A percentile compares a stretch with the other conserved stretches of the same genome.
Evolutionary conservation across 2,888 invertebrate genomes (phyloP).

Genomic region (Drosophila greeni): DNA sequence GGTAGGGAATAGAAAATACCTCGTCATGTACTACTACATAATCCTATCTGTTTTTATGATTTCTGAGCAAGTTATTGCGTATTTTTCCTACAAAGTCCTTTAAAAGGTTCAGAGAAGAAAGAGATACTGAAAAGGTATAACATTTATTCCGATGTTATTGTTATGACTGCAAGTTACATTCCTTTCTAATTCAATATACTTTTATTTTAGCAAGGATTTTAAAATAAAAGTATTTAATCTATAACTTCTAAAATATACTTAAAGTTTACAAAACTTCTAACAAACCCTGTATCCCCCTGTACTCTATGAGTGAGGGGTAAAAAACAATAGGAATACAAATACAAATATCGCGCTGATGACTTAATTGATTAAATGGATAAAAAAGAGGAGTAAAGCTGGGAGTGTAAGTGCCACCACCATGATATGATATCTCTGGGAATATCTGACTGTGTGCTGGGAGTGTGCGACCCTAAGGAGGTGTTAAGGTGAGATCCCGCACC

Average conservation of each 20-base stretch:
- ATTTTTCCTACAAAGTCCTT: too few species aligned
- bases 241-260: not conserved
- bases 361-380: slow-evolving; percentile 77
- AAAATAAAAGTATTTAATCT: not conserved
- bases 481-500: slow-evolving; percentile 41
- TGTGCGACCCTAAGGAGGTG: slow-evolving; percentile 42
- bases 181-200: too few species aligned
- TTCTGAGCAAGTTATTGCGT: too few species aligned
- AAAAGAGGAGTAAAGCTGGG: slow-evolving; percentile 51
- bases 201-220: not conserved
- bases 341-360: slow-evolving; percentile 67
- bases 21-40: too few species aligned
- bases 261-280: not conserved
- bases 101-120: too few species aligned
- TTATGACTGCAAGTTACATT: too few species aligned
- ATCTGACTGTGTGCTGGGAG: slow-evolving; percentile 12
- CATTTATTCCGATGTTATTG: too few species aligned
- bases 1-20: not conserved
- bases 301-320: too few species aligned
- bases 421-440: slow-evolving; percentile 42
- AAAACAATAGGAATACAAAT: slow-evolving; percentile 49
- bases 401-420: slow-evolving; percentile 50
- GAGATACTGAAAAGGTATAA: too few species aligned
- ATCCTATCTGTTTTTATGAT: too few species aligned
- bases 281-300: not conserved